These are phyloP conservation scores for Papilio demoleus DNA, from an alignment of 2,888 invertebrate species.

Conservation along the genomic window DNA sequence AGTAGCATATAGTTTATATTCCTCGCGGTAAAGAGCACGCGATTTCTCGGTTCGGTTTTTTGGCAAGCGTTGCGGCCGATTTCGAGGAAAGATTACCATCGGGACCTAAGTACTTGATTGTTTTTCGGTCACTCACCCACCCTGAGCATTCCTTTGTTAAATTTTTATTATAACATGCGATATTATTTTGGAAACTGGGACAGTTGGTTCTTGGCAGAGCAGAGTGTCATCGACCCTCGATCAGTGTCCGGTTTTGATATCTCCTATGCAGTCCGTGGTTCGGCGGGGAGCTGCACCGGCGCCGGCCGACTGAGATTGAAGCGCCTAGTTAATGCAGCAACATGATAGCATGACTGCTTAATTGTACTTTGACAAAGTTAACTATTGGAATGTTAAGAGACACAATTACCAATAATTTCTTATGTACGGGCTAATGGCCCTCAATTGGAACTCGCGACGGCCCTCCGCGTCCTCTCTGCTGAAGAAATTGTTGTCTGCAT, in stretches of 20 bases:
- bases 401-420: conserved; percentile 54
- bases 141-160: conserved; percentile 57
- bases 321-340: conserved; percentile 22
- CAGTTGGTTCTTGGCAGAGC: conserved; percentile 48
- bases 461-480: conserved; percentile 68
- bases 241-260: conserved; percentile 36
- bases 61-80: conserved; percentile 73
- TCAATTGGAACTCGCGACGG: conserved; percentile 61
- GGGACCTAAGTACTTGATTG: conserved; percentile 78
- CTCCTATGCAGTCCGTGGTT: conserved; percentile 19
- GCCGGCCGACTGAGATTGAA: conserved; percentile 18
- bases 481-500: conserved; percentile 60
- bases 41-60: conserved; percentile 62
- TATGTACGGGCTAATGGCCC: conserved; percentile 64
- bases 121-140: conserved; percentile 76
- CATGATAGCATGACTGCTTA: background rate
- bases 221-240: conserved; percentile 46
- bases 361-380: conserved; percentile 45
- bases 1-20: conserved; percentile 67
- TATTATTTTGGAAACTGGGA: conserved; percentile 62
- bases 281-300: background rate
- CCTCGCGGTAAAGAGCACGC: conserved; percentile 56
- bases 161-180: conserved; percentile 62
- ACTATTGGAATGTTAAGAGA: conserved; percentile 55
- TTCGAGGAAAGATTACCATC: conserved; percentile 79